Evolutionary conservation across 2,888 invertebrate species (phyloP), one percentile per base, ranked within the genome.

Genomic region (Rhamphomyia laevipes): DNA sequence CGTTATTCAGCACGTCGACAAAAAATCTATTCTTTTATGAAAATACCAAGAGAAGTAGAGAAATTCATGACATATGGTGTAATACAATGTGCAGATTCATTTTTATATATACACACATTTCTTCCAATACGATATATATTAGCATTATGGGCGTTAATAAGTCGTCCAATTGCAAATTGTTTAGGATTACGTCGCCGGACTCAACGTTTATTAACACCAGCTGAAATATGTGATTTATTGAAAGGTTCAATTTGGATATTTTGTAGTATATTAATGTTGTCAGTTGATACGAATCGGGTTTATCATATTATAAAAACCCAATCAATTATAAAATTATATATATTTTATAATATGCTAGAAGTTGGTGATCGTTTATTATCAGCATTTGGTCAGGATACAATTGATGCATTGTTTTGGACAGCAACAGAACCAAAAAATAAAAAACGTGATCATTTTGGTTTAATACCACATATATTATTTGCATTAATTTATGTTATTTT

Each of bases 291-390:
- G 38, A 96, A 95, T 58, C 90, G 97, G 77, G 84, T 97, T 76
- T 99, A 99, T 72, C 97, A 99, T 70, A 77, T 96, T 60, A 88
- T 92, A 43, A 92, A 92, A 67, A 95, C 95, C 61, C 99, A 99
- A 66, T 95, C 96, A 56, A 94, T 97, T 54, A 97, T 99, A 71
- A 99, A 99, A 66, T 74, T 99, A 57, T 99, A 99, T 66, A 95
- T 99, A 66, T 96, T 99, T 74, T 99, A 93, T 71, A 99, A 99
- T 68, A 99, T 99, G 95, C 73, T 99, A 51, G 99, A 99, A 75
- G 94, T 95, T 46, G 94, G 93, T 13, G 99, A 99, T 72, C 77
- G 94, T 55, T 73, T 99, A 56, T 86, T 97, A 64, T 95, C 95
- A 50, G 92, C 93, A 31, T 93, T 95, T 73, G 96, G 97, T 1